phyloP scores from a whole-genome alignment of 2,888 invertebrate species.

The Andrena marginata region DNA sequence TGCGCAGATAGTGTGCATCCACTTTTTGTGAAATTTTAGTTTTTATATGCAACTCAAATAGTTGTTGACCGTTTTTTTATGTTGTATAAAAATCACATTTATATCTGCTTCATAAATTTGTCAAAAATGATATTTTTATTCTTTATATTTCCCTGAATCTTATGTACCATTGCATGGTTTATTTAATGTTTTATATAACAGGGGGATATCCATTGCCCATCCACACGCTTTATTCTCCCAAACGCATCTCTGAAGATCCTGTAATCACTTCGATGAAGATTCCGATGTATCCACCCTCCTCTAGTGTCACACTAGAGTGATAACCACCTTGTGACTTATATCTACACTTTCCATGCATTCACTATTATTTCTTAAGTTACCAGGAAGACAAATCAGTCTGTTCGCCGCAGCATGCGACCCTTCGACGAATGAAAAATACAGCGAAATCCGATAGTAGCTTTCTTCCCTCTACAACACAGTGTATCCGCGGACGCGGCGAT shows the following conservation, averaged over 20 bases:
- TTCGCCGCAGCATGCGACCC: not conserved
- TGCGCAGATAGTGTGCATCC: too few relatives aligned
- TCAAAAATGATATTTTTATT: conserved; percentile 45
- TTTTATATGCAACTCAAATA: too few relatives aligned
- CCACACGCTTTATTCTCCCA: not conserved
- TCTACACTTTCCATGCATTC: too few relatives aligned
- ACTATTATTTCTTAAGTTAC: too few relatives aligned
- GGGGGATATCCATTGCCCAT: not conserved
- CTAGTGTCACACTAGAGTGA: too few relatives aligned
- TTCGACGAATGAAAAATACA: not conserved
- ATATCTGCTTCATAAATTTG: too few relatives aligned
- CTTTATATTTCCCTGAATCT: conserved; percentile 52
- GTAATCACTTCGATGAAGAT: conserved; percentile 46
- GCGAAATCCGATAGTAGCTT: not conserved
- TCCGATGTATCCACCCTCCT: not conserved
- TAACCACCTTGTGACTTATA: too few relatives aligned
- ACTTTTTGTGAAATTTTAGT: too few relatives aligned
- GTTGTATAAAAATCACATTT: too few relatives aligned
- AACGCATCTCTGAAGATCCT: not conserved
- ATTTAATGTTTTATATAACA: too few relatives aligned
- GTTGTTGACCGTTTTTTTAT: too few relatives aligned
- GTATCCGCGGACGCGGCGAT: conserved; percentile 1
- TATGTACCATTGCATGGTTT: too few relatives aligned
- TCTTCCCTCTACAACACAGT: not conserved
- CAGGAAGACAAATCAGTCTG: not conserved